Base-by-base conservation (phyloP, 2,113 vertebrate species). In the Apeltes quadracus region DNA sequence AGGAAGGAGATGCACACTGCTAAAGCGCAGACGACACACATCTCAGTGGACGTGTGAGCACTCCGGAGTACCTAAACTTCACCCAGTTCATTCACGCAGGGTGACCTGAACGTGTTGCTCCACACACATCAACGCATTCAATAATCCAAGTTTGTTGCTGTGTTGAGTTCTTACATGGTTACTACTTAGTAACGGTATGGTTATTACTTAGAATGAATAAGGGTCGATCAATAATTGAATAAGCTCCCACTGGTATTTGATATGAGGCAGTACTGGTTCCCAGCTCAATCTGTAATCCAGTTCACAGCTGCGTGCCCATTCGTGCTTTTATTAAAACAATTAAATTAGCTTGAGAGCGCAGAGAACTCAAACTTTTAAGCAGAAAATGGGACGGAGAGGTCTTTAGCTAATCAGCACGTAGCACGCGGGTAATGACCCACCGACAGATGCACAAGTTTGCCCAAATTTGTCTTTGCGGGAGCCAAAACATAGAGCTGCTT, bases 81-180 rank as follows among this genome's bases (percentile, higher is more conserved):
- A 69, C 34, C 0, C 36, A 55, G 50, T 83, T 79, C 66, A 70
- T 63, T 81, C 65, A 70, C 53, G 69, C 57, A 14, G 62, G 57
- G 68, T 73, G 72, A 67, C 68, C 54, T 50, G 72, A 79, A 84
- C 76, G 78, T 61, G 36, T n/a, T n/a, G n/a, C n/a, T n/a, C n/a
- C n/a, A n/a, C n/a, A n/a, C n/a, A 72, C 68, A 72, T 81, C 57
- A 76, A 73, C 53, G 75, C 11, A 69, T n/a, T n/a, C n/a, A n/a
- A n/a, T n/a, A n/a, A n/a, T 66, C 34, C 14, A 62, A 69, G 69
- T 78, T 72, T 69, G 46, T 75, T 79, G 69, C 54, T 58, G 29
- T 32, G 29, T 32, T 32, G 29, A 32, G 29, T 32, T n/a, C n/a
- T n/a, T n/a, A n/a, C n/a, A n/a, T n/a, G n/a, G n/a, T n/a, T n/a